Conservation (phyloP, 2,888 invertebrate species). For the Pemphredon lugubris region DNA sequence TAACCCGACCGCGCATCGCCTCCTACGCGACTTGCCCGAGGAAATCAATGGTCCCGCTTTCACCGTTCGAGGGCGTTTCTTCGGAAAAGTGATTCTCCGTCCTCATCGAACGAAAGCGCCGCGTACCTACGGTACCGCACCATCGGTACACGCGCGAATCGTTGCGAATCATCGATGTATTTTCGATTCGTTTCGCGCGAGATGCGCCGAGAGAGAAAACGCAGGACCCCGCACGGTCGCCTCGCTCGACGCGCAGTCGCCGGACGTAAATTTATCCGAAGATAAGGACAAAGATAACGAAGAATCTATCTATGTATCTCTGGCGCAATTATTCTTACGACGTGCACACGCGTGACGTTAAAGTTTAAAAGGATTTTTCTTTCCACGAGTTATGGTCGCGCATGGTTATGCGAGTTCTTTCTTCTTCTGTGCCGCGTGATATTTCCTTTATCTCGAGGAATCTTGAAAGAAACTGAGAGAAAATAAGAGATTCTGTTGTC, state of each 20-base stretch:
- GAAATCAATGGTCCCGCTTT: constrained; percentile 61
- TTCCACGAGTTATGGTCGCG: no score
- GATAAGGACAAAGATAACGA: background rate
- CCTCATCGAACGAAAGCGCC: constrained; percentile 51
- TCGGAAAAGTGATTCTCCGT: constrained; percentile 62
- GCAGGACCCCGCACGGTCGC: constrained; percentile 5
- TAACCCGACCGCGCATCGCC: constrained; percentile 26
- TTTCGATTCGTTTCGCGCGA: constrained; percentile 55
- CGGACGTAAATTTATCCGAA: constrained; percentile 7
- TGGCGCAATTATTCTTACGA: background rate
- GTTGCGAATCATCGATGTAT: constrained; percentile 34
- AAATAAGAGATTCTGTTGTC: no score
- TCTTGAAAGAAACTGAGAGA: no score
- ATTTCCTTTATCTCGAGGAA: background rate
- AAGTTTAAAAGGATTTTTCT: background rate
- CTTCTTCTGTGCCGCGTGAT: background rate
- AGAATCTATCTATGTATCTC: constrained; percentile 1
- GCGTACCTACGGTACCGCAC: constrained; percentile 25
- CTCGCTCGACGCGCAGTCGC: background rate
- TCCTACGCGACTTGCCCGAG: constrained; percentile 42
- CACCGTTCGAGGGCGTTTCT: constrained; percentile 67
- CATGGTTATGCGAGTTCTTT: no score
- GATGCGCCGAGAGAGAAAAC: constrained; percentile 33
- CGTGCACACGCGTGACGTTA: no score
- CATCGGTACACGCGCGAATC: constrained; percentile 16